Conservation (phyloP, 2,113 vertebrate genomes). For the Ammodytes dubius region DNA sequence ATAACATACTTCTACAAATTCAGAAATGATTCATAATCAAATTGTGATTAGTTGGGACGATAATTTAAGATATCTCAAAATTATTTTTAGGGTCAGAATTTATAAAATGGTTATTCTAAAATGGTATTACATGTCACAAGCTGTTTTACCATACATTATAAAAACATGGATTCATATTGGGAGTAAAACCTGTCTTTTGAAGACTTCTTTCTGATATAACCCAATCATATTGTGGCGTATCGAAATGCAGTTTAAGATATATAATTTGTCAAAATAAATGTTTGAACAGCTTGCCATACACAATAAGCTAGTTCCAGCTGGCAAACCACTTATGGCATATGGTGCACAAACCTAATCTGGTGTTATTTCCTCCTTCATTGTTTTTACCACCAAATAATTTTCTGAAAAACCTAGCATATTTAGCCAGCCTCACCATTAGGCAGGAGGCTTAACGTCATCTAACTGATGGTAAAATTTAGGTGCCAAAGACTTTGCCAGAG, state of each 20-base stretch:
- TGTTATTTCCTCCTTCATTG: not conserved
- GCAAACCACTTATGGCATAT: not conserved
- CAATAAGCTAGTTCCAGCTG: not conserved
- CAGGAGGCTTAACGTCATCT: not conserved
- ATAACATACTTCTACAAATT: not conserved
- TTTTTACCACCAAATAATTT: not conserved
- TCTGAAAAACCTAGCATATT: not conserved
- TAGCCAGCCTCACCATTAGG: not conserved
- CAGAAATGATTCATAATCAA: not conserved
- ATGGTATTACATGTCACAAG: not conserved
- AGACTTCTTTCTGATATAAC: not conserved
- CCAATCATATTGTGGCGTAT: not conserved
- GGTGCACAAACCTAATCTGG: not conserved
- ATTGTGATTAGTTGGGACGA: not conserved
- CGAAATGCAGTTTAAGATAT: not conserved
- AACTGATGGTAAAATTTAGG: not conserved
- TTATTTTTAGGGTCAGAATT: not conserved
- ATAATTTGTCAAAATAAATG: not conserved
- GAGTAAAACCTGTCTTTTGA: not conserved
- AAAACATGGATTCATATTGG: not conserved
- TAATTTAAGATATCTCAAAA: not conserved
- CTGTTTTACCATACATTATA: not conserved
- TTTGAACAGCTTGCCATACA: not conserved
- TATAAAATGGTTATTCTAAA: not conserved
- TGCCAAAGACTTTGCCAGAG: not conserved